Base-by-base conservation (phyloP, 1,140 invertebrate species). In the Stratiolaelaps scimitus region DNA sequence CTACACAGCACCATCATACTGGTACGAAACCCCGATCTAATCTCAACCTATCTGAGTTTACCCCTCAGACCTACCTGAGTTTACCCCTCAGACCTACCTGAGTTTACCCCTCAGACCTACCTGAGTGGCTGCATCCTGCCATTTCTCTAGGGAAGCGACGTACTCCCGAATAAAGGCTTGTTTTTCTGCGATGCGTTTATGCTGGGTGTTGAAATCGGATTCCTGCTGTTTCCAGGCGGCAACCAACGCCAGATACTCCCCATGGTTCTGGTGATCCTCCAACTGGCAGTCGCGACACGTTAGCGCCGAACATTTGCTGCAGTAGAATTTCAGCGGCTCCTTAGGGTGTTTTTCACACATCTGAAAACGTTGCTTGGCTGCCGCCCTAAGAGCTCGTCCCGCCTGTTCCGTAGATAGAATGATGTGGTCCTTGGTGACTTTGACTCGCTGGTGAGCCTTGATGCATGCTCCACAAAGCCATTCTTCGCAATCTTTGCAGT, bases 241-340 rank as follows among this genome's bases (percentile, higher is more conserved):
- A 72, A 86, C 82, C 67, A 88, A 85, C 78, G 53, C 53, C 26
- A 93, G 92, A 79, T 90, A 88, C 76, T 92, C 92, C 75, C 88
- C 88, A 77, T 93, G 90, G 75, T 92, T 87, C 69, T 89, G 81
- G 77, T 93, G 89, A 71, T 89, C 85, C 70, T 82, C 82, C 43
- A 92, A 78, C 77, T 92, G 89, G 74, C 90, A 93, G 78, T 92
- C 89, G 67, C 90, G 81, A 75, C 90, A 93, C 7, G 89, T 92
- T 48, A 93, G 77, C 70, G 84, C 83, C 77, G 92, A 88, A 77
- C 90, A 93, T 15, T 85, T 88, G 79, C 90, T 86, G 78, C 90
- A 93, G 78, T 90, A 92, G 43, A 92, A 76, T 56, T 87, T 84
- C 43, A 92, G 79, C 68, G 85, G 83, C 77, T 93, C 89, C 76